These are phyloP conservation scores for Dryocosmus kuriphilus DNA, from an alignment of 2,888 invertebrate genomes.

Conservation along the genomic window DNA sequence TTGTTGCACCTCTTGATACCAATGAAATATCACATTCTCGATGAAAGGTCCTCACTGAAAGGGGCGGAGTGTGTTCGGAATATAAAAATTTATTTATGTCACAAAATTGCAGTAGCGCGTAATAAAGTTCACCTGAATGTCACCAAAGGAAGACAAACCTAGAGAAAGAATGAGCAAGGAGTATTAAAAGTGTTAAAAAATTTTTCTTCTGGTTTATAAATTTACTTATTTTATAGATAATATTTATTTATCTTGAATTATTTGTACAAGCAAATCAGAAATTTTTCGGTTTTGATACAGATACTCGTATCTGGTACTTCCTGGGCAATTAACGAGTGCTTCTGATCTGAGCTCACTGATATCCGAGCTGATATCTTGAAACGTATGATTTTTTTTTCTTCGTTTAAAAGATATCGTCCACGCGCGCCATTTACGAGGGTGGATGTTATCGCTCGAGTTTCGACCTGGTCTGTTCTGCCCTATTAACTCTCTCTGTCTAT, in stretches of 20 bases:
- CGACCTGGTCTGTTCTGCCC: constrained; percentile 12
- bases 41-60: constrained; percentile 23
- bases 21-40: constrained; percentile 51
- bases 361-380: constrained; percentile 3
- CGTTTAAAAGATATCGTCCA: constrained; percentile 9
- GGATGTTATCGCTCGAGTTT: constrained; percentile 32
- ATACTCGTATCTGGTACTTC: constrained; percentile 18
- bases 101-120: not conserved
- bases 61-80: not conserved
- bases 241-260: no score
- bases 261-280: no score
- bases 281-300: not conserved
- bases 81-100: constrained; percentile 17
- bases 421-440: constrained; percentile 19
- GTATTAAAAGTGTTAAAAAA: no score
- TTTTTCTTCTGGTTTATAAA: no score
- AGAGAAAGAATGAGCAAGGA: not conserved
- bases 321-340: constrained; percentile 23
- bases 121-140: constrained; percentile 28
- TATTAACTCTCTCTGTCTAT: constrained; percentile 13
- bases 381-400: constrained; percentile 11
- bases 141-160: not conserved
- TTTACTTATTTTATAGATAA: no score
- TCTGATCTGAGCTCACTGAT: constrained; percentile 8
- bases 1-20: constrained; percentile 66